Evolutionary conservation across 2,888 invertebrate species (phyloP), one percentile per base, ranked within the genome.

Genomic region (Buathra laborator): DNA sequence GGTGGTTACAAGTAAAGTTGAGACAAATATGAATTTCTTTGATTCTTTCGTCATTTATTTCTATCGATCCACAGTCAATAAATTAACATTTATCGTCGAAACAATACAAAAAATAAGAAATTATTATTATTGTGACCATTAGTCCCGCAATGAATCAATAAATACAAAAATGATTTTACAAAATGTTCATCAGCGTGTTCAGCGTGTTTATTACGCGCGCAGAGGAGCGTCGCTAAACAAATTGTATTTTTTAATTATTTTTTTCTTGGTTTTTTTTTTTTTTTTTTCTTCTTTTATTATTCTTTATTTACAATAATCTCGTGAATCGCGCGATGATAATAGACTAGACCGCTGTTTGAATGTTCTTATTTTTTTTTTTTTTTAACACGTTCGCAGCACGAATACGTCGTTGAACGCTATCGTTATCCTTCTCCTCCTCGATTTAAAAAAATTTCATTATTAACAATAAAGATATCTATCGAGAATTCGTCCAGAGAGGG

Each of bases 61-160:
- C 90, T 92, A 92, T 84, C 81, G 81, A 81, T 92, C 90, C 92
- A 92, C 92, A 92, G 91, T 92, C 90, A 92, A 92, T 92, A 92
- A 92, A 92, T 92, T 92, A 92, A 91, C 91, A 92, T 89, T 90
- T 89, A 90, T 88, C 89, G 88, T 89, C 87, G 84, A 92, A 90
- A 90, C 86, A 88, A 90, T 90, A 90, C 84, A 90, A 89, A 88
- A 88, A 90, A 86, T 89, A 87, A 86, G 87, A 88, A 89, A 84
- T 81, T 64, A 81, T 79, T 37, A 84, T 80, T 77, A 82, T 83
- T 75, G 88, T 89, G 88, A 89, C 86, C 86, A 89, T 90, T 89
- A 90, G 88, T 83, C 88, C 90, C 88, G 91, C 89, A 91, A 90
- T 90, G 88, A 90, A 91, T 91, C 84, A 91, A 92, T 92, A 92